A percentile compares a stretch with the other conserved stretches of the same genome.
Evolutionary conservation across 2,113 vertebrate species (phyloP).

Genomic region (Grallaria varia): DNA sequence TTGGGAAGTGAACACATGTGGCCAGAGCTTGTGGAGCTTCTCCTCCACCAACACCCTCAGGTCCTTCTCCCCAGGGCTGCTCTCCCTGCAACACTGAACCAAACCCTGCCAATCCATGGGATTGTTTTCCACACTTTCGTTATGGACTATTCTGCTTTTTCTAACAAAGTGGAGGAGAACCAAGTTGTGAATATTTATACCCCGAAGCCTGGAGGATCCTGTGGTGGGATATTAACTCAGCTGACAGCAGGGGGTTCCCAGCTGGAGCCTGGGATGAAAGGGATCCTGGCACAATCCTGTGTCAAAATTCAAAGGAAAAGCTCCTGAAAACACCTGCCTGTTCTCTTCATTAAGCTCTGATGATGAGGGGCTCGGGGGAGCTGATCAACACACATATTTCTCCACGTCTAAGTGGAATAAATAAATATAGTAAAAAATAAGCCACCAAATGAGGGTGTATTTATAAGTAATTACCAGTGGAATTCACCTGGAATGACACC

Average conservation of each 20-base stretch:
- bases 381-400: conserved; percentile 10
- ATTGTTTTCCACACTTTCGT: neutral
- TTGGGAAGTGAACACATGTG: neutral
- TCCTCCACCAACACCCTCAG: neutral
- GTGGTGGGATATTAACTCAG: conserved; percentile 7
- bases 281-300: neutral
- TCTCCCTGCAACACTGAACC: neutral
- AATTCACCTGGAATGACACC: neutral
- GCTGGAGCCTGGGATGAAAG: neutral
- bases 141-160: neutral
- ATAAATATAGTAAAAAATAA: conserved; percentile 59
- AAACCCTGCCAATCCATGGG: neutral
- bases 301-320: neutral
- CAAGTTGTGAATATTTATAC: conserved; percentile 12
- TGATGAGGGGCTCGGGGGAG: conserved; percentile 51
- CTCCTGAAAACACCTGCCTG: conserved; percentile 42
- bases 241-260: neutral
- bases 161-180: neutral
- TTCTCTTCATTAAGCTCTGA: conserved; percentile 55
- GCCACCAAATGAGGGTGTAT: conserved; percentile 52
- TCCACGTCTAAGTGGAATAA: conserved; percentile 30
- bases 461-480: neutral
- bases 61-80: neutral
- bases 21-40: neutral
- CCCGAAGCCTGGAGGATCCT: neutral